Evolutionary conservation across 2,113 vertebrate species (phyloP).

Genomic region (Sturnus vulgaris): DNA sequence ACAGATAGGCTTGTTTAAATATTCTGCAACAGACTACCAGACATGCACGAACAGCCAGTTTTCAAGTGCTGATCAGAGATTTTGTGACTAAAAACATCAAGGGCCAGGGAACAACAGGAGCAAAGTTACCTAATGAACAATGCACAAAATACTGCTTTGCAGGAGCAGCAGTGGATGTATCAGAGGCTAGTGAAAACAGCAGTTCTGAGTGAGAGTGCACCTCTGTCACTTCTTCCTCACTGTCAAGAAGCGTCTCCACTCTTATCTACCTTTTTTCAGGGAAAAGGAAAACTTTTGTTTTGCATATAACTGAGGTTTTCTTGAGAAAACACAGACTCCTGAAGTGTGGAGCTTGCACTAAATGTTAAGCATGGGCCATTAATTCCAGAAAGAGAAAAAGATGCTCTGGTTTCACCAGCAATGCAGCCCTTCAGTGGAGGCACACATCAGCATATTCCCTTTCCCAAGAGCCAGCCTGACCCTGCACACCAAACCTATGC

Average conservation of each 20-base stretch:
- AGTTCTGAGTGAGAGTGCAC: background rate
- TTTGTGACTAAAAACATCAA: constrained; percentile 1
- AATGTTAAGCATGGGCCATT: accelerated
- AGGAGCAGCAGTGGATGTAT: background rate
- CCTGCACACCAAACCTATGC: background rate
- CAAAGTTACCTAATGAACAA: background rate
- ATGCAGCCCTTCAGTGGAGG: background rate
- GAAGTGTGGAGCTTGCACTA: background rate
- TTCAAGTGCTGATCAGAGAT: background rate
- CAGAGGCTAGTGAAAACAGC: background rate
- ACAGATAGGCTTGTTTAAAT: background rate
- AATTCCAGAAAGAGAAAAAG: background rate
- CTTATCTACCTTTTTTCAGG: background rate
- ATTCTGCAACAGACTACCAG: background rate
- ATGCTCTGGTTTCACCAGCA: background rate
- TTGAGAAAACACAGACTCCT: background rate
- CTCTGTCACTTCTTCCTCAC: background rate
- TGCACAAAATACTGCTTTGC: background rate
- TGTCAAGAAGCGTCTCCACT: background rate
- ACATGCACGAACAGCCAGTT: background rate
- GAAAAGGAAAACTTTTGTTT: background rate
- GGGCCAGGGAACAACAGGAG: background rate
- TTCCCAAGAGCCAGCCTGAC: background rate
- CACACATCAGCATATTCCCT: background rate
- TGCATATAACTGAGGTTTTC: background rate